These are phyloP conservation scores for Drosophila parthenogenetica DNA, from an alignment of 2,888 invertebrate species.

Conservation along the genomic window DNA sequence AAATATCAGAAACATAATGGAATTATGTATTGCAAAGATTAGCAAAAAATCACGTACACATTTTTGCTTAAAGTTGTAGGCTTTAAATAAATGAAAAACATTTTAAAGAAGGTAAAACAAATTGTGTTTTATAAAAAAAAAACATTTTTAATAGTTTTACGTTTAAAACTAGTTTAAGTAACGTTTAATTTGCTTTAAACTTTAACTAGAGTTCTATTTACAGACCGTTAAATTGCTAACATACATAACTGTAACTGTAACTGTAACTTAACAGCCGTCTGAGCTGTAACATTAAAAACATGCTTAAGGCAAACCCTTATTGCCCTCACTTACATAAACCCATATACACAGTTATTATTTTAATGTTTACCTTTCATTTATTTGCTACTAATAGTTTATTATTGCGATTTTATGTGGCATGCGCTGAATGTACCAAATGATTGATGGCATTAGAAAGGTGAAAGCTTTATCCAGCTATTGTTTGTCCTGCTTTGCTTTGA, in stretches of 20 bases:
- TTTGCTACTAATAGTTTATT: conserved; percentile 18
- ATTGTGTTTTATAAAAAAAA: no score
- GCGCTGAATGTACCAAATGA: conserved; percentile 35
- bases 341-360: no score
- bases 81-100: not conserved
- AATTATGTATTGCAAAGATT: conserved; percentile 30
- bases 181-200: conserved; percentile 1
- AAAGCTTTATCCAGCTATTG: conserved; percentile 41
- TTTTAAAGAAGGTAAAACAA: not conserved
- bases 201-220: conserved; percentile 6
- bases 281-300: conserved; percentile 1
- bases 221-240: conserved; percentile 12
- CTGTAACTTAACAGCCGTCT: conserved; percentile 23
- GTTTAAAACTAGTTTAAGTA: not conserved
- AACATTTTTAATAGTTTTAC: no score
- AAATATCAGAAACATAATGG: conserved; percentile 26
- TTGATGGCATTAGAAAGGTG: conserved; percentile 58
- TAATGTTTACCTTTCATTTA: not conserved
- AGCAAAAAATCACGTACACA: conserved; percentile 38
- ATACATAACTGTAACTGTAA: conserved; percentile 15
- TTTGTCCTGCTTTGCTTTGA: conserved; percentile 13
- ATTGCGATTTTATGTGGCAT: conserved; percentile 32
- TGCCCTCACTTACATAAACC: not conserved
- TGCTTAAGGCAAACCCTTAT: not conserved
- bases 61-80: not conserved